Conservation (phyloP, 2,113 vertebrate genomes). For the Syngnathus typhle region DNA sequence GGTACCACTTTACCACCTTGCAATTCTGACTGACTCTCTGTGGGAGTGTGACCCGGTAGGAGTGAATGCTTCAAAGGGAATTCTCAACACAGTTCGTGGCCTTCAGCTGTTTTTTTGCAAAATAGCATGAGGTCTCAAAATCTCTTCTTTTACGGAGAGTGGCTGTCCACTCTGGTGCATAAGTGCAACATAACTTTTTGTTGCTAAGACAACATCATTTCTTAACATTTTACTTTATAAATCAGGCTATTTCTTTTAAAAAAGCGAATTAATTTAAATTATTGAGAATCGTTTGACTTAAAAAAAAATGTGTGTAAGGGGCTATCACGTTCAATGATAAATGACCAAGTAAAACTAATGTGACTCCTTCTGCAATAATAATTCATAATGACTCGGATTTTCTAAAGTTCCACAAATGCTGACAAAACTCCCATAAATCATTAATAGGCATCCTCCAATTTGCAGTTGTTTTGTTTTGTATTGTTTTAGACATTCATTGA, state of each 20-base stretch:
- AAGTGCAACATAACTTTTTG: background rate
- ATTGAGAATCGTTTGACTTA: too few species aligned
- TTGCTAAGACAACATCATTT: too few species aligned
- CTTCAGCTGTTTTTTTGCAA: constrained; percentile 57
- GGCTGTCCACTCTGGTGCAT: constrained; percentile 14
- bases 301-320: too few species aligned
- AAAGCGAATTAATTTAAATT: too few species aligned
- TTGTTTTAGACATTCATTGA: constrained; percentile 42
- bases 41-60: constrained; percentile 17
- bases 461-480: constrained; percentile 10
- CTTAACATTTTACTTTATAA: too few species aligned
- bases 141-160: constrained; percentile 38
- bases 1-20: background rate
- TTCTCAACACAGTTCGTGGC: constrained; percentile 50
- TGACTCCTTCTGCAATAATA: too few species aligned
- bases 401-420: too few species aligned
- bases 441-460: background rate
- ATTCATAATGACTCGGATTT: too few species aligned
- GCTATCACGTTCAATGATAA: too few species aligned
- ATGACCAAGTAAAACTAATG: too few species aligned
- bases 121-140: constrained; percentile 49
- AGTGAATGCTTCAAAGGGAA: constrained; percentile 56
- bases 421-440: constrained; percentile 14
- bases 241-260: too few species aligned
- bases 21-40: constrained; percentile 21